These are phyloP conservation scores for Tachyglossus aculeatus DNA, from an alignment of 2,797 vertebrate genomes.

Conservation along the genomic window DNA sequence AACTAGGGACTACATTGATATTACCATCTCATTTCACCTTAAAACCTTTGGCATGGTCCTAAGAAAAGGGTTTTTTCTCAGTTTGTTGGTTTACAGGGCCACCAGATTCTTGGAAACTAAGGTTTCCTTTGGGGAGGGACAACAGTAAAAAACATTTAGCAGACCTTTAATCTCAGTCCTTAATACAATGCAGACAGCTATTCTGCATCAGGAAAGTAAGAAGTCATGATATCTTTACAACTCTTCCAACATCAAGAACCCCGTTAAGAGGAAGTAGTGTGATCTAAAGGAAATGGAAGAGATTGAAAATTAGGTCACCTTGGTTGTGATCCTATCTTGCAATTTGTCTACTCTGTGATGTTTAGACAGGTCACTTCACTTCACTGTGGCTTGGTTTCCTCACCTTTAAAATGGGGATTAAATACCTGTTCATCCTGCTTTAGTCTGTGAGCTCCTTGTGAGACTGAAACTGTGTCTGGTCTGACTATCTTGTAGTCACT, in stretches of 20 bases:
- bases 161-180: neutral
- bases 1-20: slow-evolving; percentile 49
- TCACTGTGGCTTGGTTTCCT: too few species aligned
- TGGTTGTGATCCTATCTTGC: too few species aligned
- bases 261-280: too few species aligned
- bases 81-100: neutral
- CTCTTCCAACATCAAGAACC: neutral
- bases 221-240: neutral
- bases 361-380: too few species aligned
- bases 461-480: too few species aligned
- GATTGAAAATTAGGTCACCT: too few species aligned
- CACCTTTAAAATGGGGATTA: too few species aligned
- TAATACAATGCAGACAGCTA: neutral
- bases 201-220: neutral
- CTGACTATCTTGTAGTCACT: too few species aligned
- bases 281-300: too few species aligned
- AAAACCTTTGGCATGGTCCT: slow-evolving; percentile 38
- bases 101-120: neutral
- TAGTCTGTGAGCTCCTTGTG: too few species aligned
- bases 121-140: neutral
- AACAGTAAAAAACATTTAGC: neutral
- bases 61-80: slow-evolving; percentile 16
- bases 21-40: slow-evolving; percentile 47
- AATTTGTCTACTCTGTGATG: too few species aligned
- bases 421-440: too few species aligned